Conservation (phyloP, 2,888 invertebrate species). For the Penaeus monodon region DNA sequence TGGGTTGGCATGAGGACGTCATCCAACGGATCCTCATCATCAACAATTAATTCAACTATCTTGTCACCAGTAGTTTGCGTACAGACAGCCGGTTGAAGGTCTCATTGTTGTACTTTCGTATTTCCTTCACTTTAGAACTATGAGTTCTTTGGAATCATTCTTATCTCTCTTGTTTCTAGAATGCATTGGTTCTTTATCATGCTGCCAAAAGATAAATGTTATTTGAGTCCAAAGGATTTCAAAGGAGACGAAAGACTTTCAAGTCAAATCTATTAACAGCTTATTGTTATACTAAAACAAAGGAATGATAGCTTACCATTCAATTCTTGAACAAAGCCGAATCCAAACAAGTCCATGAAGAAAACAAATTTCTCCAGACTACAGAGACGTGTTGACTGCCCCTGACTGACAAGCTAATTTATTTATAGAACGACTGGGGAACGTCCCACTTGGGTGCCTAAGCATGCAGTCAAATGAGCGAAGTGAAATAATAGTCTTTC, state of each 20-base stretch:
- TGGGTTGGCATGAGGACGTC: neutral
- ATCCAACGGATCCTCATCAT: neutral
- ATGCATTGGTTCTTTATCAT: neutral
- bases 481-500: neutral
- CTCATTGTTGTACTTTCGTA: too few species aligned
- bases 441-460: conserved; percentile 9
- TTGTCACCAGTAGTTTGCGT: neutral
- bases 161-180: conserved; percentile 1
- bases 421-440: neutral
- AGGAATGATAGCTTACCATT: too few species aligned
- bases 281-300: too few species aligned
- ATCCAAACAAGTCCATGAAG: too few species aligned
- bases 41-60: neutral
- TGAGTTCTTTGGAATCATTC: conserved; percentile 7
- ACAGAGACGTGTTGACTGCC: neutral
- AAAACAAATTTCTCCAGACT: too few species aligned
- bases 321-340: too few species aligned
- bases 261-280: too few species aligned
- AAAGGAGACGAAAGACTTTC: too few species aligned
- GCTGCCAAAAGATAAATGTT: neutral
- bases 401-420: neutral
- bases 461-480: neutral
- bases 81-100: too few species aligned
- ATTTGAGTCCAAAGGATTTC: neutral
- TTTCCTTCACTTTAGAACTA: neutral